These are phyloP conservation scores for Murina feae DNA, from an alignment of 2,113 vertebrate species.

Conservation along the genomic window DNA sequence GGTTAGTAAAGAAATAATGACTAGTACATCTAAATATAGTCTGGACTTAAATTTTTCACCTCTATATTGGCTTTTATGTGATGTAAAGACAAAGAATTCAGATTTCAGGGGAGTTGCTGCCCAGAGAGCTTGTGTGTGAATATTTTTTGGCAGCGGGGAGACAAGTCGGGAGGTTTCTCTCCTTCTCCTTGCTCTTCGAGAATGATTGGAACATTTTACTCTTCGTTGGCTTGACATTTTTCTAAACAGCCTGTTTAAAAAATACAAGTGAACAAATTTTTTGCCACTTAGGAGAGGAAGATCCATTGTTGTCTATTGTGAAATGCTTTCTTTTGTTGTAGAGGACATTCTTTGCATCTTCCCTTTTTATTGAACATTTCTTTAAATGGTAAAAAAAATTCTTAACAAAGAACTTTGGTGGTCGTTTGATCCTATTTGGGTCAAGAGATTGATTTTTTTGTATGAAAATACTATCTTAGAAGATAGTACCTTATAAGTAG, in stretches of 20 bases:
- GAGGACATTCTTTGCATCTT: not conserved
- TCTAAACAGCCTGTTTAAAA: conserved; percentile 18
- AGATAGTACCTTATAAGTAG: not conserved
- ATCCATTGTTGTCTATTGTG: not conserved
- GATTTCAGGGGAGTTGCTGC: not conserved
- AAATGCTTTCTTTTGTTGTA: conserved; percentile 18
- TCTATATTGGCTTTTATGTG: not conserved
- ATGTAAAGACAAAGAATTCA: not conserved
- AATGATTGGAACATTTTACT: not conserved
- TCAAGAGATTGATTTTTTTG: not conserved
- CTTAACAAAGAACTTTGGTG: conserved; percentile 11
- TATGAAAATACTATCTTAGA: conserved; percentile 22
- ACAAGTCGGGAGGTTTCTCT: not conserved
- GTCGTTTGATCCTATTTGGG: conserved; percentile 13
- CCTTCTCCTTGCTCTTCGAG: not conserved
- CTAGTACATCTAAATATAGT: not conserved
- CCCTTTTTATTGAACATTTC: not conserved
- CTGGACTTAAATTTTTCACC: not conserved
- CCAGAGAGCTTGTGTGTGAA: not conserved
- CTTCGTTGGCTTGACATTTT: not conserved
- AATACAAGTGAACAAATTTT: not conserved
- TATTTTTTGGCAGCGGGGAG: not conserved
- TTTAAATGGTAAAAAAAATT: conserved; percentile 34
- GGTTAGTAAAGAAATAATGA: not conserved
- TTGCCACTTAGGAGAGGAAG: not conserved